These are phyloP conservation scores for Panthera uncia DNA, from an alignment of 2,113 vertebrate species.

Conservation along the genomic window DNA sequence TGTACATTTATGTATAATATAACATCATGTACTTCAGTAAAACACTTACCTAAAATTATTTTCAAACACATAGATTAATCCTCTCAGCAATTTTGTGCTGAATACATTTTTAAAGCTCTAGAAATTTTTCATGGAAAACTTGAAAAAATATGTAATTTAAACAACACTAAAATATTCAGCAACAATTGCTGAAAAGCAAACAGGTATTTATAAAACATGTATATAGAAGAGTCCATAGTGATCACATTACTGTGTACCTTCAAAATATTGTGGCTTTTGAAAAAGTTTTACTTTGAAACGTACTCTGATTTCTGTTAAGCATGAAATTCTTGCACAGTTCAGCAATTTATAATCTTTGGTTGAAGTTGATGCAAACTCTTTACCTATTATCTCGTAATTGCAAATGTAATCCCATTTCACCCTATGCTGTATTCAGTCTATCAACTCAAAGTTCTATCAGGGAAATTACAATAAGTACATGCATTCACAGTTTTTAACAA, in stretches of 20 bases:
- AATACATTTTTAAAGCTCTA: background rate
- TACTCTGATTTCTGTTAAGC: background rate
- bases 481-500: background rate
- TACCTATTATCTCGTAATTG: background rate
- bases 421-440: background rate
- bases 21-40: background rate
- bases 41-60: background rate
- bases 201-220: background rate
- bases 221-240: background rate
- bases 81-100: background rate
- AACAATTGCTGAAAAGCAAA: background rate
- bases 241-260: background rate
- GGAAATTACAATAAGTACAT: background rate
- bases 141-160: background rate
- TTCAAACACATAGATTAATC: background rate
- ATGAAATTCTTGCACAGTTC: background rate
- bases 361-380: background rate
- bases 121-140: background rate
- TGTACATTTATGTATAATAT: background rate
- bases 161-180: background rate
- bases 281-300: background rate
- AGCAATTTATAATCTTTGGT: background rate
- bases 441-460: background rate
- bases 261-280: background rate
- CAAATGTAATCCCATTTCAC: background rate